A percentile compares a stretch with the other conserved stretches of the same genome.
Conservation (phyloP, 2,797 vertebrate species). For the Peromyscus nudipes region DNA sequence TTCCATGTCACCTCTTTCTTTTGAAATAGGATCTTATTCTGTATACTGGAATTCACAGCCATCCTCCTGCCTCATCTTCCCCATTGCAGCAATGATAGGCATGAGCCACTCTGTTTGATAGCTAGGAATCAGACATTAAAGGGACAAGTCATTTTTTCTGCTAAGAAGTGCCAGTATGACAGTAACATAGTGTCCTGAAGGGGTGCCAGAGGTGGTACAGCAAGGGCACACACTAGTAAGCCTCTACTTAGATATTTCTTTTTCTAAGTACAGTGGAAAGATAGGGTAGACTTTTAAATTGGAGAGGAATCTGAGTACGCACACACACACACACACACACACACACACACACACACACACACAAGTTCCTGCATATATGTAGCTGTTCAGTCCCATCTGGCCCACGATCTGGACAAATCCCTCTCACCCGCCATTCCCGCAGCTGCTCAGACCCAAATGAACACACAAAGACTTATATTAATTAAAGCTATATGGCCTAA, state of each 20-base stretch:
- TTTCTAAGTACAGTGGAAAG: background rate
- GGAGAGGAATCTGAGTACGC: background rate
- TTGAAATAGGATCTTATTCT: background rate
- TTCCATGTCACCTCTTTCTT: background rate
- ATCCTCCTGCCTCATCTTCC: background rate
- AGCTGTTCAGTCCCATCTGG: too few species aligned
- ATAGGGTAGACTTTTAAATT: background rate
- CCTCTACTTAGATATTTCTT: background rate
- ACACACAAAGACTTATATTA: too few species aligned
- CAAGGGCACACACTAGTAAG: fast-evolving
- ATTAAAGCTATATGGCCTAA: too few species aligned
- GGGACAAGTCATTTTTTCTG: background rate
- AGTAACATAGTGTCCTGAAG: fast-evolving
- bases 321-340: background rate
- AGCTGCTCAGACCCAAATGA: too few species aligned
- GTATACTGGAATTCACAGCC: too few species aligned
- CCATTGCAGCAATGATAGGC: background rate
- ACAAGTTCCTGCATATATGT: too few species aligned
- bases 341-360: background rate
- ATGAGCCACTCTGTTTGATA: too few species aligned
- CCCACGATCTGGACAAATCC: too few species aligned
- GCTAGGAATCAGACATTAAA: background rate
- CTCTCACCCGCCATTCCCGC: too few species aligned
- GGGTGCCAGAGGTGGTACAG: background rate
- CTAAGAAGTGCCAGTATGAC: background rate